These are phyloP conservation scores for Nannoperca australis DNA, from an alignment of 2,797 vertebrate species.

Conservation along the genomic window DNA sequence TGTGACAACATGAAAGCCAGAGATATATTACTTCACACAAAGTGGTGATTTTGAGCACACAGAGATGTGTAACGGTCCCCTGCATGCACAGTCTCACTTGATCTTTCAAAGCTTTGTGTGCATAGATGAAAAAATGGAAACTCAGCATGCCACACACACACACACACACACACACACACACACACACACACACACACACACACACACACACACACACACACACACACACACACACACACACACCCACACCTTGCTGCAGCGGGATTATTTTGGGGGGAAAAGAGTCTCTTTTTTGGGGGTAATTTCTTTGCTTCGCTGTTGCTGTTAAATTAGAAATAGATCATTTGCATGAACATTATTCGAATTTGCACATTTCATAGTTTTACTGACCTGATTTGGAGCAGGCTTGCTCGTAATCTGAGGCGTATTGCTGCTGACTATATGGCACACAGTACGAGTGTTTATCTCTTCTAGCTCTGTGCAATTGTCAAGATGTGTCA, in stretches of 20 bases:
- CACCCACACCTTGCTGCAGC: background rate
- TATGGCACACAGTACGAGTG: background rate
- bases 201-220: background rate
- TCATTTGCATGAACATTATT: slow-evolving; percentile 13
- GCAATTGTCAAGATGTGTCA: slow-evolving; percentile 22
- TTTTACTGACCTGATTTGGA: slow-evolving; percentile 21
- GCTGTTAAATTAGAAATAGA: slow-evolving; percentile 5
- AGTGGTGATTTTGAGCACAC: background rate
- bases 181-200: background rate
- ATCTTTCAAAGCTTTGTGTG: background rate
- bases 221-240: slow-evolving; percentile 6
- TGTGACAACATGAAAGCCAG: background rate
- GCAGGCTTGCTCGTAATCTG: background rate
- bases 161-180: background rate
- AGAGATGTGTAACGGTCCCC: background rate
- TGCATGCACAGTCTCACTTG: background rate
- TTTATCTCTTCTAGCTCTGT: background rate
- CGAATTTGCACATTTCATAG: slow-evolving; percentile 8
- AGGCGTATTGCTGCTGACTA: background rate
- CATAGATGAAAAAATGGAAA: background rate
- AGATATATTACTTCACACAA: background rate
- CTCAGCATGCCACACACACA: too few relatives aligned
- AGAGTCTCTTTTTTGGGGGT: background rate
- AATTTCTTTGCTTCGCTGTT: background rate
- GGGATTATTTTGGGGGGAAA: background rate